Evolutionary conservation across 2,113 vertebrate species (phyloP).

Genomic region (Gallinago jamesoni): DNA sequence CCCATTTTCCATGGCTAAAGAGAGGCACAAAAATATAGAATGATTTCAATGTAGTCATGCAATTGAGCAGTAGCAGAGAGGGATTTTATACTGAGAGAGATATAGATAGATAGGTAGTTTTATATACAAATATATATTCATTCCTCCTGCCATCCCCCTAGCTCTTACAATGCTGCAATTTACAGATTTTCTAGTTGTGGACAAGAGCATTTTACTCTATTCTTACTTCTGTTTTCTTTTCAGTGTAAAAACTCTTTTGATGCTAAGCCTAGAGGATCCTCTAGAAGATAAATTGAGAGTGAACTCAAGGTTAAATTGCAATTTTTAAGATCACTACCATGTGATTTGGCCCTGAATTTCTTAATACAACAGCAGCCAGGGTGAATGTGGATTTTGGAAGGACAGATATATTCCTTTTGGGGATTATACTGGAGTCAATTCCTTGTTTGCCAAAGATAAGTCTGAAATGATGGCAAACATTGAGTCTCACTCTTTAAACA

Average conservation of each 20-base stretch:
- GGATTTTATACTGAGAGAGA: not conserved
- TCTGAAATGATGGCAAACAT: conserved; percentile 55
- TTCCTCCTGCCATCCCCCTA: not conserved
- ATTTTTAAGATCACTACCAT: not conserved
- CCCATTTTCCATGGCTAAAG: not conserved
- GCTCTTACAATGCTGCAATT: not conserved
- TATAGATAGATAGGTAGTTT: not conserved
- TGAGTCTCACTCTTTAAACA: conserved; percentile 40
- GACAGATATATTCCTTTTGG: conserved; percentile 29
- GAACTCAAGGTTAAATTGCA: conserved; percentile 28
- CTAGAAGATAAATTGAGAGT: not conserved
- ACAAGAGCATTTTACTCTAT: not conserved
- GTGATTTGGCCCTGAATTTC: conserved; percentile 21
- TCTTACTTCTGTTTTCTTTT: not conserved
- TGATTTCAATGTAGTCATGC: not conserved
- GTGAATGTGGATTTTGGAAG: conserved; percentile 57
- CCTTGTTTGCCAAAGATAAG: conserved; percentile 63
- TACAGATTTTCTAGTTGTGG: not conserved
- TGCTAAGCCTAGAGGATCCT: not conserved
- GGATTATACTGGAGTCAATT: conserved; percentile 47
- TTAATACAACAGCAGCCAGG: not conserved
- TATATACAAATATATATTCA: not conserved
- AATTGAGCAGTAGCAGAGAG: not conserved
- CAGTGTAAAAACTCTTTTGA: not conserved
- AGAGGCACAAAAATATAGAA: not conserved